These are phyloP conservation scores for Pseudococcus jackbeardsleyi DNA, from an alignment of 2,888 invertebrate species.

Conservation along the genomic window DNA sequence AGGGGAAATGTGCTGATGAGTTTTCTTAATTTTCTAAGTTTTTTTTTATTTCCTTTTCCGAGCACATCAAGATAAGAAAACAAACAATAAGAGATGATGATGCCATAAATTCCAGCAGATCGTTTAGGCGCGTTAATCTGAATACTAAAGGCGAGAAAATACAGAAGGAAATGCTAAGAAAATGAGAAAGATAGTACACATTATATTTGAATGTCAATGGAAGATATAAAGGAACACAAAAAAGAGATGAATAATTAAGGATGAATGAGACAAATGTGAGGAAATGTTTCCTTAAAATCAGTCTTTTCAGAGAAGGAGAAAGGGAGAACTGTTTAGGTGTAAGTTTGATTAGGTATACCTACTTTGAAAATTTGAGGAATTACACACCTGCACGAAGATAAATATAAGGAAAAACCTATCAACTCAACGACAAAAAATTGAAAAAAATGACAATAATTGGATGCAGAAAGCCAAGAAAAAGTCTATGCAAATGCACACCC, in stretches of 20 bases:
- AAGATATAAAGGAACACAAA: background rate
- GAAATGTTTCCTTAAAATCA: background rate
- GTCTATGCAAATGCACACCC: no score
- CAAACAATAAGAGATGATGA: background rate
- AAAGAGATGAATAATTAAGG: background rate
- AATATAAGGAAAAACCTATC: no score
- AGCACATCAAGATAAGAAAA: no score
- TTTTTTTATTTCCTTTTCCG: background rate
- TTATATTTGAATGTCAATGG: background rate
- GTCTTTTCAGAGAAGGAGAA: no score
- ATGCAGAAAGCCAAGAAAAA: no score
- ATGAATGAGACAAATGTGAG: background rate
- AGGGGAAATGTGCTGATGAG: background rate
- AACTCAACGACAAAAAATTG: no score
- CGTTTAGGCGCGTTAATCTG: background rate
- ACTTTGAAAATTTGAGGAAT: no score
- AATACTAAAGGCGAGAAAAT: background rate
- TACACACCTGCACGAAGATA: no score
- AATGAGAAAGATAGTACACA: background rate
- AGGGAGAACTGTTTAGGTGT: no score
- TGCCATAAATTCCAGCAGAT: background rate
- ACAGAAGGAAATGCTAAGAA: background rate
- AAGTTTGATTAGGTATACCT: no score
- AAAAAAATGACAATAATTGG: no score
- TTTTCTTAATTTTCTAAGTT: background rate